These are phyloP conservation scores for Gobius niger DNA, from an alignment of 2,113 vertebrate species.

Conservation along the genomic window DNA sequence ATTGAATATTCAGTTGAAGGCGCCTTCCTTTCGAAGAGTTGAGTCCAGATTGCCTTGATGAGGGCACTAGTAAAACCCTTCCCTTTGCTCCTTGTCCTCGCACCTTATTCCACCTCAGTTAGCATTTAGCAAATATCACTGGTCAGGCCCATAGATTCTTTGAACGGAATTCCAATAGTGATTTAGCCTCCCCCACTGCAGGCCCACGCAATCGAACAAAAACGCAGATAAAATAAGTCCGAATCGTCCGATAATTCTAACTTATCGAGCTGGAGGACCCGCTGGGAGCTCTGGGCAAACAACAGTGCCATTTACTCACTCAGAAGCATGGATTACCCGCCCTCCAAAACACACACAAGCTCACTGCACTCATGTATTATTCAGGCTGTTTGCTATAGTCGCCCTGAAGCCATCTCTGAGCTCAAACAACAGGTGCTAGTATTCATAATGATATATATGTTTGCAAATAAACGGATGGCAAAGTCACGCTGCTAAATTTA, in stretches of 20 bases:
- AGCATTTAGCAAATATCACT: no score
- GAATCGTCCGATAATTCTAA: not conserved
- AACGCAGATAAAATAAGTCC: not conserved
- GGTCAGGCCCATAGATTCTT: not conserved
- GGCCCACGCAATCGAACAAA: not conserved
- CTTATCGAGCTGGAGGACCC: slow-evolving; percentile 2
- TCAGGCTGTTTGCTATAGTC: slow-evolving; percentile 56
- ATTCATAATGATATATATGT: slow-evolving; percentile 41
- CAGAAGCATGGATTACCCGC: slow-evolving; percentile 61
- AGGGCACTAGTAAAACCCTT: no score
- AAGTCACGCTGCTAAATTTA: slow-evolving; percentile 11
- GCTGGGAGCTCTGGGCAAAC: slow-evolving; percentile 70
- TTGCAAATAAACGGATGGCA: slow-evolving; percentile 29
- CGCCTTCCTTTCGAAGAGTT: no score
- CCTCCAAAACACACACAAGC: slow-evolving; percentile 50
- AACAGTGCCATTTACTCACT: slow-evolving; percentile 75
- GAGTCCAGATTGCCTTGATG: no score
- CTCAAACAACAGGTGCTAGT: slow-evolving; percentile 47
- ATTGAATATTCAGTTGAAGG: no score
- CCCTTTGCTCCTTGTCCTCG: no score
- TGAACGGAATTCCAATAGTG: not conserved
- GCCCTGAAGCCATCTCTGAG: slow-evolving; percentile 45
- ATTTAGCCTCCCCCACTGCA: not conserved
- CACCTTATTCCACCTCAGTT: no score
- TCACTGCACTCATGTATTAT: slow-evolving; percentile 59